Evolutionary conservation across 2,113 vertebrate species (phyloP).

Genomic region (Meriones unguiculatus): DNA sequence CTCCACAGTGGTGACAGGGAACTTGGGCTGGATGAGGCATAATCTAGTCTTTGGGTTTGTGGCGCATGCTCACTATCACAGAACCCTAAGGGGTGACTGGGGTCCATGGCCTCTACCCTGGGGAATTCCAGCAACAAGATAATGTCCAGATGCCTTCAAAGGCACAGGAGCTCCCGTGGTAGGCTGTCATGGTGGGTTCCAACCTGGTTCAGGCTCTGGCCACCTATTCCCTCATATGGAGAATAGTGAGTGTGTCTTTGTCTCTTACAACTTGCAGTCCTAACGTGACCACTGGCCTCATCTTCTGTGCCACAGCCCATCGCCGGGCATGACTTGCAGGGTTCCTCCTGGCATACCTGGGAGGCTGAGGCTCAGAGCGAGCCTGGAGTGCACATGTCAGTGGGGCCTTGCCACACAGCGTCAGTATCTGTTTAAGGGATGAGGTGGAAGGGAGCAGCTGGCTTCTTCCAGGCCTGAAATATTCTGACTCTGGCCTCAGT

Average conservation of each 20-base stretch:
- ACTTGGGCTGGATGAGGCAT: not conserved
- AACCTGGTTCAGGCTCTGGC: not conserved
- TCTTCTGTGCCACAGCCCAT: not conserved
- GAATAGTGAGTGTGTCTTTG: fast-evolving
- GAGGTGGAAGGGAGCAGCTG: not conserved
- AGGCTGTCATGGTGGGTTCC: not conserved
- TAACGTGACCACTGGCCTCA: not conserved
- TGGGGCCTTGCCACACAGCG: not conserved
- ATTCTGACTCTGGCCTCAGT: not conserved
- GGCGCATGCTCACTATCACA: not conserved
- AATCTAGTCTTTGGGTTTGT: not conserved
- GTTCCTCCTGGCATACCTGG: not conserved
- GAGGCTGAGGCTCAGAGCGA: not conserved
- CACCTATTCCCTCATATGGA: not conserved
- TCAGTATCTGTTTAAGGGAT: too few species aligned
- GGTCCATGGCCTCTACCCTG: not conserved
- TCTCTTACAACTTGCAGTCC: not conserved
- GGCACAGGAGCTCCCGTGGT: not conserved
- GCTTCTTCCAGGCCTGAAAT: not conserved
- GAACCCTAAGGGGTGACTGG: not conserved
- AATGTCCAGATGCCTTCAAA: too few species aligned
- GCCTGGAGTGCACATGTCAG: too few species aligned
- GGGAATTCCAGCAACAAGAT: not conserved
- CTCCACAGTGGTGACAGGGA: not conserved
- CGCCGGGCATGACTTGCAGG: not conserved